Evolutionary conservation across 2,113 vertebrate genomes (phyloP).

Genomic region (Toxotes chatareus): DNA sequence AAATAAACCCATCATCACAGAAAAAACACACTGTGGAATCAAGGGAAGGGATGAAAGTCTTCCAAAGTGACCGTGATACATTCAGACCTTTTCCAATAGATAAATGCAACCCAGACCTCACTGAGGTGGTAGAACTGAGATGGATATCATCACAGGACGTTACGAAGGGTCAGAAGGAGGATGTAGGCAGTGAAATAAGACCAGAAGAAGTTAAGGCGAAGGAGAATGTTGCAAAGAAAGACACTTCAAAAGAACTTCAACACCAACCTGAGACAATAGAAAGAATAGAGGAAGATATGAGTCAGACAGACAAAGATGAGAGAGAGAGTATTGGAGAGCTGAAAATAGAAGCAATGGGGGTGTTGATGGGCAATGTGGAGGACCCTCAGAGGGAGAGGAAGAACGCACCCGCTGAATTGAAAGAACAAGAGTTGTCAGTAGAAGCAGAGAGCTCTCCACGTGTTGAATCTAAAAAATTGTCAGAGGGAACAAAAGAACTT

Average conservation of each 20-base stretch:
- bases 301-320: slow-evolving; percentile 58
- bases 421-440: slow-evolving; percentile 67
- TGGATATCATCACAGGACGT: slow-evolving; percentile 13
- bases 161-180: slow-evolving; percentile 43
- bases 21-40: slow-evolving; percentile 10
- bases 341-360: slow-evolving; percentile 56
- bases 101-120: neutral
- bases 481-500: slow-evolving; percentile 54
- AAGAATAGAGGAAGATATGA: slow-evolving; percentile 52
- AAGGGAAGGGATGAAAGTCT: neutral
- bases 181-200: slow-evolving; percentile 7
- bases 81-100: slow-evolving; percentile 21
- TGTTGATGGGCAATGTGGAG: slow-evolving; percentile 58
- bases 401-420: slow-evolving; percentile 49
- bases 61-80: slow-evolving; percentile 17
- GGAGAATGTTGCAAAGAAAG: slow-evolving; percentile 27
- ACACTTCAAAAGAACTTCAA: slow-evolving; percentile 39
- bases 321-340: slow-evolving; percentile 48
- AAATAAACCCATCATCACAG: slow-evolving; percentile 28
- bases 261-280: slow-evolving; percentile 55
- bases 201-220: slow-evolving; percentile 8
- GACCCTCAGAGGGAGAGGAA: slow-evolving; percentile 65
- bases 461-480: slow-evolving; percentile 63
- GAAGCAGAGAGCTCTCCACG: slow-evolving; percentile 56
- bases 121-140: slow-evolving; percentile 17